These are phyloP conservation scores for Morinoia aosen DNA, from an alignment of 2,888 invertebrate genomes.

Conservation along the genomic window DNA sequence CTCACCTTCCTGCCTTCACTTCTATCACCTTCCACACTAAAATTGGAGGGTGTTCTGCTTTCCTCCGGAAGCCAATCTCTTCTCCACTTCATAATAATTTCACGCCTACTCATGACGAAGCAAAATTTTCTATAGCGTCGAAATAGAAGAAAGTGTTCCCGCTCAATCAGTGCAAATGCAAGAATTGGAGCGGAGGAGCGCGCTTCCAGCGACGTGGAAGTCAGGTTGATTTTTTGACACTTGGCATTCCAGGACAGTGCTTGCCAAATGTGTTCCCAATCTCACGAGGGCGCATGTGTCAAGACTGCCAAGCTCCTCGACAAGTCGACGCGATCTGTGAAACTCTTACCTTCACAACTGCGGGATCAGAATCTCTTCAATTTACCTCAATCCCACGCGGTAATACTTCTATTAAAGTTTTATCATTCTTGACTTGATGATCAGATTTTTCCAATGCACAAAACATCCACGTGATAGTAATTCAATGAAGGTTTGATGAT, in stretches of 20 bases:
- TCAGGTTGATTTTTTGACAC: slow-evolving; percentile 45
- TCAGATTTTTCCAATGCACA: background rate
- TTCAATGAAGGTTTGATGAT: background rate
- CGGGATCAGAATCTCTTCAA: slow-evolving; percentile 30
- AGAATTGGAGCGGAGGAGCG: background rate
- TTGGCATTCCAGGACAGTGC: slow-evolving; percentile 34
- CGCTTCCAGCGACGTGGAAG: background rate
- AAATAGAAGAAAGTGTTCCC: slow-evolving; percentile 24
- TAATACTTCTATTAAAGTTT: background rate
- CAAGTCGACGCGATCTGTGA: background rate
- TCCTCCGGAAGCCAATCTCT: slow-evolving; percentile 4
- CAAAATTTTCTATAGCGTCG: slow-evolving; percentile 35
- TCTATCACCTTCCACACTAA: background rate
- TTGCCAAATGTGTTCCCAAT: slow-evolving; percentile 50
- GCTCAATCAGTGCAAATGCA: slow-evolving; percentile 41
- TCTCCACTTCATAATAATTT: slow-evolving; percentile 3
- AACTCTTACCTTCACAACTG: background rate
- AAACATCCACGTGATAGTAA: background rate
- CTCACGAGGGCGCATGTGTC: slow-evolving; percentile 43
- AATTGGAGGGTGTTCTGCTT: background rate
- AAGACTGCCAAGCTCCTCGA: slow-evolving; percentile 39
- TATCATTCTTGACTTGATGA: background rate
- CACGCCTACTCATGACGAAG: slow-evolving; percentile 29
- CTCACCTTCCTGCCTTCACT: background rate
- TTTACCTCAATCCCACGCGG: background rate